A percentile compares a stretch with the other conserved stretches of the same genome.
These are phyloP conservation scores for Chlorops oryzae DNA, from an alignment of 1,140 invertebrate genomes.

Conservation along the genomic window DNA sequence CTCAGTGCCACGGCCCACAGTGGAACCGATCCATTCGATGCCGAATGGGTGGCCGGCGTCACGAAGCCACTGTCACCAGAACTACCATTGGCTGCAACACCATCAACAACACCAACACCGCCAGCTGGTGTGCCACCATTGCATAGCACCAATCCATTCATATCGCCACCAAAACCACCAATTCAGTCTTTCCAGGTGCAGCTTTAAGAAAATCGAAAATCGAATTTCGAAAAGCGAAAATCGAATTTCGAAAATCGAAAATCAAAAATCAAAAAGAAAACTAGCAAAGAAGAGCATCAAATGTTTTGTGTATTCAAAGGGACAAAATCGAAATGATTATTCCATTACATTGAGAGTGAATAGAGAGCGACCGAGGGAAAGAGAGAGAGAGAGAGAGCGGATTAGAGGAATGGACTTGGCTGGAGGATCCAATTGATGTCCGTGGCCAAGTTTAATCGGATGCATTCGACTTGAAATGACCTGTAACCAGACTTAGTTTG, in stretches of 20 bases:
- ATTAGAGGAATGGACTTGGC: no score
- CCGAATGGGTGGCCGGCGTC: constrained; percentile 67
- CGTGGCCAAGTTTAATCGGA: no score
- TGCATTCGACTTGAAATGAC: no score
- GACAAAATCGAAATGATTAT: no score
- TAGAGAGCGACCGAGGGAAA: no score
- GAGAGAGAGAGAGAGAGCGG: no score
- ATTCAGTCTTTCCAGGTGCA: constrained; percentile 62
- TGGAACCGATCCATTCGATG: constrained; percentile 71
- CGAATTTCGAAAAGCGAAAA: neutral
- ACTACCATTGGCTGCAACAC: constrained; percentile 19
- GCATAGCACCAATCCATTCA: constrained; percentile 52
- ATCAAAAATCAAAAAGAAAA: no score
- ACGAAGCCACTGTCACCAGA: constrained; percentile 42
- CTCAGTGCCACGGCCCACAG: constrained; percentile 50
- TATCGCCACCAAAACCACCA: constrained; percentile 50
- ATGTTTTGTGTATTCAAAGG: no score
- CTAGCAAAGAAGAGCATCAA: neutral
- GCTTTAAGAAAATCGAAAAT: constrained; percentile 48
- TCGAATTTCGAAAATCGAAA: no score
- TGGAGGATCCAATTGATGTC: no score
- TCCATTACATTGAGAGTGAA: no score
- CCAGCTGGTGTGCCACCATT: constrained; percentile 30
- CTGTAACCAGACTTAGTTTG: no score
- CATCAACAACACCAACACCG: constrained; percentile 10